Percentiles rank a stretch among this genome's conserved stretches.
Evolutionary conservation across 2,888 invertebrate species (phyloP).

Genomic region (Eurytoma adleriae): DNA sequence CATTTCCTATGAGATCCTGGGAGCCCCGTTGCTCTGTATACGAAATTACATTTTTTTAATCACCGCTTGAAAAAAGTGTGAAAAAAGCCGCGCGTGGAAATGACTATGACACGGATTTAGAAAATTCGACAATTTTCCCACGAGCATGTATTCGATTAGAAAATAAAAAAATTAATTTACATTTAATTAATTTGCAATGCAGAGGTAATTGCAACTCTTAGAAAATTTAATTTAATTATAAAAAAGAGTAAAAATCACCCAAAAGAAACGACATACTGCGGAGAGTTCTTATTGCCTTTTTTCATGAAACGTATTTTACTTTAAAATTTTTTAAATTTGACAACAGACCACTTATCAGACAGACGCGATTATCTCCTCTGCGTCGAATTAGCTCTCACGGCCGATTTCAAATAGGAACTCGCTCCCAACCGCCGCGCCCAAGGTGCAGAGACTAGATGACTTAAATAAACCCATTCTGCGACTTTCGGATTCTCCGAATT

Average conservation of each 20-base stretch:
- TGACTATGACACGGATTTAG: not conserved
- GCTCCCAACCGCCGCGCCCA: not conserved
- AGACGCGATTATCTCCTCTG: conserved; percentile 4
- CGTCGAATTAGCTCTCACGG: conserved; percentile 42
- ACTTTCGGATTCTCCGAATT: conserved; percentile 47
- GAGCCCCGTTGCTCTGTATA: conserved; percentile 6
- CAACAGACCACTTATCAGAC: conserved; percentile 6
- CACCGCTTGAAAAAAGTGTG: not conserved
- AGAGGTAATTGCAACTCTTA: not conserved
- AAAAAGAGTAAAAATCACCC: not conserved
- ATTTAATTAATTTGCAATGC: too few relatives aligned
- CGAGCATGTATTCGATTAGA: not conserved
- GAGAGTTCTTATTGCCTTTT: too few relatives aligned
- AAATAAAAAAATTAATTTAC: not conserved
- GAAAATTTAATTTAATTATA: not conserved
- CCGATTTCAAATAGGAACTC: conserved; percentile 32
- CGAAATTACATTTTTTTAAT: conserved; percentile 22
- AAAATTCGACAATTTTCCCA: conserved; percentile 25
- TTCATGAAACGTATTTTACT: too few relatives aligned
- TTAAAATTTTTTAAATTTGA: too few relatives aligned
- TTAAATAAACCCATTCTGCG: conserved; percentile 48
- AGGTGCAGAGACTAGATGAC: not conserved
- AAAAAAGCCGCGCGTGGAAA: conserved; percentile 15
- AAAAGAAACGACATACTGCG: too few relatives aligned
- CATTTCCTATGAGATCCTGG: conserved; percentile 11